Evolutionary conservation across 2,113 vertebrate genomes (phyloP).

Genomic region (Chiloscyllium plagiosum): DNA sequence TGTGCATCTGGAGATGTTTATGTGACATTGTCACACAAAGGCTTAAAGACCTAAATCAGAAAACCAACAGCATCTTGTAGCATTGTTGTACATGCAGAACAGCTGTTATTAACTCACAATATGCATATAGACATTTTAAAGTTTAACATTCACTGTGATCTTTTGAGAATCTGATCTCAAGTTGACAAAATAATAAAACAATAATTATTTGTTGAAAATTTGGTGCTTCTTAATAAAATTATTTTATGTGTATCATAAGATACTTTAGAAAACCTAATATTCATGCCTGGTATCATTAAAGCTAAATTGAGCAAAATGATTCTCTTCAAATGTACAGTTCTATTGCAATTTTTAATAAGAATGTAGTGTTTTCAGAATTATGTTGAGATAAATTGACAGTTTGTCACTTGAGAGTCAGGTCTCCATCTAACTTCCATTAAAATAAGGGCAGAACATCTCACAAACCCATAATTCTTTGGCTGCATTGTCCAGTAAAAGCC

Average conservation of each 20-base stretch:
- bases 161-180: background rate
- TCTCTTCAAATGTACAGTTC: background rate
- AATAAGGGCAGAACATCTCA: background rate
- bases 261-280: background rate
- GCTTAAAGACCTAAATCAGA: background rate
- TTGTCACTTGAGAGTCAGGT: background rate
- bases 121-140: background rate
- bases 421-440: background rate
- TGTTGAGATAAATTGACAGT: background rate
- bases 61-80: background rate
- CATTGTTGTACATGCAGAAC: background rate
- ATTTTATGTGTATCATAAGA: background rate
- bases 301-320: background rate
- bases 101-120: background rate
- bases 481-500: background rate
- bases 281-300: background rate
- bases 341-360: background rate
- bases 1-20: background rate
- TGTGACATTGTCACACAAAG: background rate
- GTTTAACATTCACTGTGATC: background rate
- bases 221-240: background rate
- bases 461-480: background rate
- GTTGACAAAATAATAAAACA: background rate
- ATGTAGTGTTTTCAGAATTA: background rate
- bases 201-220: background rate